Percentiles rank a stretch among this genome's conserved stretches.
These are phyloP conservation scores for Rhizomys pruinosus DNA, from an alignment of 2,113 vertebrate species.

Conservation along the genomic window DNA sequence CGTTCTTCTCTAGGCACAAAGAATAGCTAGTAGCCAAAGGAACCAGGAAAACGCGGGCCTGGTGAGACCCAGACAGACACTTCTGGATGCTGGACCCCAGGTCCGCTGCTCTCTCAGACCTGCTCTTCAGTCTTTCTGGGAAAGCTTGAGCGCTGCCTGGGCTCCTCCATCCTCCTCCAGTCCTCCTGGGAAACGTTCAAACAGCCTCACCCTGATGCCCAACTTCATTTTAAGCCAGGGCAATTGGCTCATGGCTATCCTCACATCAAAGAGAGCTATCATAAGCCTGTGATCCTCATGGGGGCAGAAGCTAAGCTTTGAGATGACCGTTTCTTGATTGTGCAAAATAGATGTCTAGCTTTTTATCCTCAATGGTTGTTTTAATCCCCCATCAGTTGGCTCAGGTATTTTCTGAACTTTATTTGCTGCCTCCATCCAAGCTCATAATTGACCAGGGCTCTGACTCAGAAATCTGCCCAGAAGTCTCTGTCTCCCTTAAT, in stretches of 20 bases:
- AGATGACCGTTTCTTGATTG: neutral
- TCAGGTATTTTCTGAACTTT: constrained; percentile 22
- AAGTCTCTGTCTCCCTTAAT: neutral
- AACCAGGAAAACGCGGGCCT: neutral
- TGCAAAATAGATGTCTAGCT: neutral
- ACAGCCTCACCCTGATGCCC: neutral
- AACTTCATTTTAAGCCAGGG: neutral
- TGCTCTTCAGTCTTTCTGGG: neutral
- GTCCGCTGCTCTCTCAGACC: neutral
- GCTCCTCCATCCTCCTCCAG: neutral
- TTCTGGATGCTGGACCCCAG: neutral
- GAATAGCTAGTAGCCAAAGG: neutral
- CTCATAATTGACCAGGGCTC: neutral
- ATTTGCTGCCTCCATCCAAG: neutral
- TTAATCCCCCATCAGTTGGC: neutral
- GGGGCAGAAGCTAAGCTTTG: neutral
- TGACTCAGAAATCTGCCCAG: neutral
- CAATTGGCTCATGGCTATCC: neutral
- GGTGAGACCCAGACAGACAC: neutral
- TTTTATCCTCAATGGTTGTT: neutral
- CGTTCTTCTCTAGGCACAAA: neutral
- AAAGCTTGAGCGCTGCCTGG: neutral
- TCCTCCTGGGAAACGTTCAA: neutral
- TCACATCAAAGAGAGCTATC: neutral
- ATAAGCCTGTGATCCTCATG: neutral